Evolutionary conservation across 2,888 invertebrate genomes (phyloP), one percentile per base, ranked within the genome.

Genomic region (Rhimphoctona megacephalus): DNA sequence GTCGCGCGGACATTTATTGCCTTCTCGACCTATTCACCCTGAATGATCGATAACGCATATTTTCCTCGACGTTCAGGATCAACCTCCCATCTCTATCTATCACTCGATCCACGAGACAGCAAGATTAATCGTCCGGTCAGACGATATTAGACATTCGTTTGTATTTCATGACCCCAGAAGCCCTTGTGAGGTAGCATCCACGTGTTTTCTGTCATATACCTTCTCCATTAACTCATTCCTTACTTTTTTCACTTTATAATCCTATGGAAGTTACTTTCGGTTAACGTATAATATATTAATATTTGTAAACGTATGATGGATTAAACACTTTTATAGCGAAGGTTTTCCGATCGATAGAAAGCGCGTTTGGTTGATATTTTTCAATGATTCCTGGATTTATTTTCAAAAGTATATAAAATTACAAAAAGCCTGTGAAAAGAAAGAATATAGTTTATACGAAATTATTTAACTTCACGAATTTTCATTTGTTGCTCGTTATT

Each of bases 41-140:
- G 84, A 80, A 85, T 86, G 87, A 84, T 87, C 84, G 84, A 84
- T 87, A 83, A 81, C 73, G 54, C 64, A 39, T 73, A 57, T 49
- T 83, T 74, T 79, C 57, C 36, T 66, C 30, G 52, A 72, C 30
- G 43, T 78, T 14, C 72, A 67, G 61, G 52, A 19, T 57, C 14
- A n/a, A 77, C 19, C 67, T 22, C 49, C n/a, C 78, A 72, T 43
- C 43, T 43, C 43, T 43, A 43, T 43, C 43, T 11, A 43, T 46
- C 79, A 66, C 46, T 79, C 30, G 78, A 46, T 76, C 46, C 19
- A 30, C 72, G 17, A 64, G 81, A 80, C 84, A 69, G 80, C 39
- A 88, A 84, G 86, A 88, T 88, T 88, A 82, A 86, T 88, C 82
- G 84, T 81, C 17, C 8, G 57, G 66, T 49, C 80, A 66, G 67